Conservation (phyloP, 2,797 vertebrate species). For the Crenuchus spilurus region DNA sequence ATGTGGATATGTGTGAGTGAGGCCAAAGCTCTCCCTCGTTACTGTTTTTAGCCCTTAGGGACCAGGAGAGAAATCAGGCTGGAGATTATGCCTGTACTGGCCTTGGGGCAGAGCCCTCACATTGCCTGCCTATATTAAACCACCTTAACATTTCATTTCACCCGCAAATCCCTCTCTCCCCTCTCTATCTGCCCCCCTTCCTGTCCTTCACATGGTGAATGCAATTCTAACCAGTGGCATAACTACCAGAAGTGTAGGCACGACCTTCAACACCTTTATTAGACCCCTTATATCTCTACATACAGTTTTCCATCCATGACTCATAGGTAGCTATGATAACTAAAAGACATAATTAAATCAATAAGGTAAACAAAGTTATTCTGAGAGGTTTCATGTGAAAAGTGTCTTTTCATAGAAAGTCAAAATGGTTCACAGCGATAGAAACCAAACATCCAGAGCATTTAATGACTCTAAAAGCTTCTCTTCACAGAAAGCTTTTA, state of each 20-base stretch:
- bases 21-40: slow-evolving; percentile 18
- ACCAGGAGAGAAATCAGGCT: slow-evolving; percentile 26
- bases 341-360: too few species aligned
- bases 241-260: neutral
- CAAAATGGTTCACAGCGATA: too few species aligned
- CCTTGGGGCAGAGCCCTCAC: slow-evolving; percentile 10
- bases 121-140: slow-evolving; percentile 38
- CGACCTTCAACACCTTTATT: too few species aligned
- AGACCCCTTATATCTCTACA: too few species aligned
- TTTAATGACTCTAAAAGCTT: too few species aligned
- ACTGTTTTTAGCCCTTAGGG: slow-evolving; percentile 21
- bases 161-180: neutral
- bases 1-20: neutral
- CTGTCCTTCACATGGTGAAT: neutral
- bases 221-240: neutral
- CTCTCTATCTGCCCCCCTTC: neutral
- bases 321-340: too few species aligned
- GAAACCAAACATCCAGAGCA: too few species aligned
- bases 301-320: too few species aligned
- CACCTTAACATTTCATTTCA: slow-evolving; percentile 43
- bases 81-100: slow-evolving; percentile 39
- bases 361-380: too few species aligned
- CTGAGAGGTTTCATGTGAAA: too few species aligned
- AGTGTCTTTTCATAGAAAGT: too few species aligned
- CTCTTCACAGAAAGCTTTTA: too few species aligned